Evolutionary conservation across 2,113 vertebrate species (phyloP).

Genomic region (Ascaphus truei): DNA sequence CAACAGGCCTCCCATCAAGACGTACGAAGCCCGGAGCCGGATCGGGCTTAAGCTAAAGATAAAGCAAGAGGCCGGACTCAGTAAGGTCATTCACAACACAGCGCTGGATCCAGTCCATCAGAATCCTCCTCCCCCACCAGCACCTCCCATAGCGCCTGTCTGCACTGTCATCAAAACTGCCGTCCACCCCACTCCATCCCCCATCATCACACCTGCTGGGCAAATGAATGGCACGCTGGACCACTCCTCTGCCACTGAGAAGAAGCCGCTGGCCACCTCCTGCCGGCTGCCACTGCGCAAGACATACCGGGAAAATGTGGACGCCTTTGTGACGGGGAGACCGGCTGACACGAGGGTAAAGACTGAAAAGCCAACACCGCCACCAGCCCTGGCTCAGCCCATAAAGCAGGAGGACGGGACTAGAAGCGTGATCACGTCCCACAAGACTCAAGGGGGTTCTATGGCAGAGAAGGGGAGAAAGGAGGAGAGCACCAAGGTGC

Average conservation of each 20-base stretch:
- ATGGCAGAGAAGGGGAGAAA: not conserved
- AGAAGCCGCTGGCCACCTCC: slow-evolving; percentile 57
- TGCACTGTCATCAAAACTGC: slow-evolving; percentile 33
- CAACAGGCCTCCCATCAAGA: slow-evolving; percentile 87
- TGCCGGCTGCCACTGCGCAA: slow-evolving; percentile 84
- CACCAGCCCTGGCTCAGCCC: not conserved
- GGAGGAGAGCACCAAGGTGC: slow-evolving; percentile 34
- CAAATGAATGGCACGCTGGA: slow-evolving; percentile 84
- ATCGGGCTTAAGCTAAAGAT: slow-evolving; percentile 92
- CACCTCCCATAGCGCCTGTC: slow-evolving; percentile 14
- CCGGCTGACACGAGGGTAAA: not conserved
- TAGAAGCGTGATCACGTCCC: slow-evolving; percentile 31
- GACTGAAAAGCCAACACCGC: not conserved
- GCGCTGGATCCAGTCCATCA: slow-evolving; percentile 85
- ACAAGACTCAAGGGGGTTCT: slow-evolving; percentile 21
- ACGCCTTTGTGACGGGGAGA: slow-evolving; percentile 28
- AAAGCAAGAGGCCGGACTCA: slow-evolving; percentile 88
- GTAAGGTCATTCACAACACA: slow-evolving; percentile 91
- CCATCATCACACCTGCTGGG: slow-evolving; percentile 38
- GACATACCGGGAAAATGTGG: slow-evolving; percentile 81
- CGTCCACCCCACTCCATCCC: slow-evolving; percentile 33
- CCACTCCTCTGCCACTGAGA: slow-evolving; percentile 56
- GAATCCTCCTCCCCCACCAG: slow-evolving; percentile 21
- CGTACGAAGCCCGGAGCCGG: slow-evolving; percentile 85
- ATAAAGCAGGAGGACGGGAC: slow-evolving; percentile 48